Percentiles rank a stretch among this genome's conserved stretches.
phyloP scores from a whole-genome alignment of 2,797 vertebrate species.

The Pseudotriccus pelzelni region DNA sequence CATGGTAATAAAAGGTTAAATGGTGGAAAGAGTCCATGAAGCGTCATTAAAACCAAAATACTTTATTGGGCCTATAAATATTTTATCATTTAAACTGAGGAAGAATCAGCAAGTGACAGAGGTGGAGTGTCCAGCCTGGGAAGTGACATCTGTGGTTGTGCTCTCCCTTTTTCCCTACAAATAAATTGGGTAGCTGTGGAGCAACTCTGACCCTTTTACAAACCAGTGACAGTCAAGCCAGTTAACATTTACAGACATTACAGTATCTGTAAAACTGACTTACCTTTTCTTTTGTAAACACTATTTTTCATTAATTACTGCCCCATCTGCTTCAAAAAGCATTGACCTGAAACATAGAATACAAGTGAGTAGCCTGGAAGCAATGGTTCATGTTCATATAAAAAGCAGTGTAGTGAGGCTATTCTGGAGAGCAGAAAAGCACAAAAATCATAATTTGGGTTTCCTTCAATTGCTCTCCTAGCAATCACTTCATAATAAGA shows the following conservation, averaged over 20 bases:
- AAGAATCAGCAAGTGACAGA: neutral
- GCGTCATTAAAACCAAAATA: neutral
- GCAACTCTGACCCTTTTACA: neutral
- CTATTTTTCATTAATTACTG: conserved; percentile 60
- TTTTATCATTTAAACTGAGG: neutral
- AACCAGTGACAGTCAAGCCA: neutral
- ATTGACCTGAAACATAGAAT: conserved; percentile 57
- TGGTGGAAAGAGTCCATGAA: neutral
- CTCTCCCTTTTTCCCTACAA: neutral
- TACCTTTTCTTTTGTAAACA: conserved; percentile 42
- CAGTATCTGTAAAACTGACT: conserved; percentile 22
- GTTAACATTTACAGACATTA: neutral
- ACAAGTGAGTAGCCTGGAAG: conserved; percentile 31
- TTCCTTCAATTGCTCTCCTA: conserved; percentile 14
- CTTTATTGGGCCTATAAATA: neutral
- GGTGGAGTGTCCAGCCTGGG: neutral
- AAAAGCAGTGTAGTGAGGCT: neutral
- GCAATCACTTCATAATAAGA: conserved; percentile 30
- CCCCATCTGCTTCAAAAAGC: conserved; percentile 60
- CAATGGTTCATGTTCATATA: conserved; percentile 12
- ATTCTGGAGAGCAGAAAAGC: neutral
- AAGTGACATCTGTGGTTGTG: neutral
- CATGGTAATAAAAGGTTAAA: neutral
- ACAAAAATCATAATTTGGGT: neutral
- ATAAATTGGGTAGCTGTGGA: neutral